Evolutionary conservation across 2,113 vertebrate species (phyloP).

Genomic region (Panthera leo): DNA sequence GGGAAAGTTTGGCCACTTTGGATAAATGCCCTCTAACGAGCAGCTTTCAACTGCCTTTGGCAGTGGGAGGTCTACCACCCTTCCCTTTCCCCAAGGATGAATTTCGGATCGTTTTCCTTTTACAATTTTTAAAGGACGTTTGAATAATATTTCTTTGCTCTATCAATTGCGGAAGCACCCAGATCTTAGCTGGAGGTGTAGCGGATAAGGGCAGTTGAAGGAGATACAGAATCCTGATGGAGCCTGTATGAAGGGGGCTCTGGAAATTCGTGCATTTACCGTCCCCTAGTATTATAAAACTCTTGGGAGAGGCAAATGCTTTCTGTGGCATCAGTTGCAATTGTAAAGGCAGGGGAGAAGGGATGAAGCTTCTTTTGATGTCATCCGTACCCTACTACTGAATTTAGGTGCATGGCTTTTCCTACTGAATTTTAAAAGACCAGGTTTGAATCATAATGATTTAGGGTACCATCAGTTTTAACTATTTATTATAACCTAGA

Average conservation of each 20-base stretch:
- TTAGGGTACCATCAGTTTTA: constrained; percentile 23
- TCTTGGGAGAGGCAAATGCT: not conserved
- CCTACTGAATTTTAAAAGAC: constrained; percentile 30
- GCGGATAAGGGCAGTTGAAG: constrained; percentile 69
- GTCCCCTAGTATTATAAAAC: not conserved
- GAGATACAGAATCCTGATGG: constrained; percentile 58
- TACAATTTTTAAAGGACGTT: constrained; percentile 55
- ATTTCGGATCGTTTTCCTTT: constrained; percentile 54
- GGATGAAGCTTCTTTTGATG: constrained; percentile 35
- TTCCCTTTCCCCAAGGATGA: constrained; percentile 38
- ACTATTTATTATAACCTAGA: constrained; percentile 1
- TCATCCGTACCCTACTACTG: constrained; percentile 1
- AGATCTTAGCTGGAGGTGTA: constrained; percentile 67
- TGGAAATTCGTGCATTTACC: constrained; percentile 32
- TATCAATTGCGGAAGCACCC: constrained; percentile 65
- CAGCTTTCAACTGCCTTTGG: constrained; percentile 63
- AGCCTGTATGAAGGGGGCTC: not conserved
- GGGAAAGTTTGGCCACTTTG: constrained; percentile 82
- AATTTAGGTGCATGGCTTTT: constrained; percentile 56
- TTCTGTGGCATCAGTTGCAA: constrained; percentile 43
- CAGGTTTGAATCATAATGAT: not conserved
- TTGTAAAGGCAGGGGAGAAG: constrained; percentile 23
- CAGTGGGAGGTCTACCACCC: constrained; percentile 66
- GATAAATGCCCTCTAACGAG: constrained; percentile 69
- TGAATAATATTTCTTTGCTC: constrained; percentile 56